A percentile compares a stretch with the other conserved stretches of the same genome.
These are phyloP conservation scores for Reinhardtius hippoglossoides DNA, from an alignment of 2,113 vertebrate genomes.

Conservation along the genomic window DNA sequence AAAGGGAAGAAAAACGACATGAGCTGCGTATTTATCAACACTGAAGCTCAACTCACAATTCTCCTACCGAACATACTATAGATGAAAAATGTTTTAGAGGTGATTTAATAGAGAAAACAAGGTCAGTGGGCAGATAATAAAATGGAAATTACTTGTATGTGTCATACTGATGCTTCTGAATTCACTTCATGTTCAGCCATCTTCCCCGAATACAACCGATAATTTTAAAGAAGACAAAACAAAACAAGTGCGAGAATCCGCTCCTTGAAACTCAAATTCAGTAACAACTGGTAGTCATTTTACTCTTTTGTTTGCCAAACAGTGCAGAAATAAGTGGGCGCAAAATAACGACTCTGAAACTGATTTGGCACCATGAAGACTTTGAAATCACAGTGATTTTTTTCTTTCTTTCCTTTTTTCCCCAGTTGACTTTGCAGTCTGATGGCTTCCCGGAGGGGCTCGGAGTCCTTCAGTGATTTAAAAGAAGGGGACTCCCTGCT, in stretches of 20 bases:
- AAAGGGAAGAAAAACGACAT: neutral
- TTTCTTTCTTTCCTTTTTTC: neutral
- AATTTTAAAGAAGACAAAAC: neutral
- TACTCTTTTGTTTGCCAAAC: neutral
- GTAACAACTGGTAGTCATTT: neutral
- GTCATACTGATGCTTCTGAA: constrained; percentile 6
- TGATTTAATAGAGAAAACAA: neutral
- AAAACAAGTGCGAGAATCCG: neutral
- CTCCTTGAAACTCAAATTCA: neutral
- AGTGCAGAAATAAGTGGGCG: neutral
- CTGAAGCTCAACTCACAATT: constrained; percentile 18
- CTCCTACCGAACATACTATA: constrained; percentile 28
- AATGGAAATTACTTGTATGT: constrained; percentile 4
- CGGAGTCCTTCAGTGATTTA: constrained; percentile 28
- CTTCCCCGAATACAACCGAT: neutral
- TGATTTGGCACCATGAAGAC: neutral
- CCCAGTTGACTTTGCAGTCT: constrained; percentile 31
- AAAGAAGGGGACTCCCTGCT: constrained; percentile 45
- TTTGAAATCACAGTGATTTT: neutral
- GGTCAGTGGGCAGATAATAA: neutral
- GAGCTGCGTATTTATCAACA: too few species aligned
- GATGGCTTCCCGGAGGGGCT: constrained; percentile 35
- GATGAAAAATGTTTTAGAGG: neutral
- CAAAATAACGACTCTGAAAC: neutral
- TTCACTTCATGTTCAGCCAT: neutral